phyloP scores from a whole-genome alignment of 2,888 invertebrate genomes.

The Cantharis nigra region DNA sequence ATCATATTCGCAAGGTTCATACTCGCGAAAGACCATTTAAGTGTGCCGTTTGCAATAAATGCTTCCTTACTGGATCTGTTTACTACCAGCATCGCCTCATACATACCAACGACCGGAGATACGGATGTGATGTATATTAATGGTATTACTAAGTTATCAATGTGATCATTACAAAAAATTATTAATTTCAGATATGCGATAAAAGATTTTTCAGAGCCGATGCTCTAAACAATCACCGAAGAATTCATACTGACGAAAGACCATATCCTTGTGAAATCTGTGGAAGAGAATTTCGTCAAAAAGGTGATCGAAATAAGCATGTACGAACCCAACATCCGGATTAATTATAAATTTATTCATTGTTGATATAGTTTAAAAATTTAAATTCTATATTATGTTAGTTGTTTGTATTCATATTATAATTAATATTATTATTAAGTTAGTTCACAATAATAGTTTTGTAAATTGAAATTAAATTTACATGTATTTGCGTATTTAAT shows the following conservation, averaged over 20 bases:
- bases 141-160: background rate
- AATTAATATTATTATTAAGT: background rate
- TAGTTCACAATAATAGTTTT: background rate
- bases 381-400: background rate
- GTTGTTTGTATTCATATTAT: background rate
- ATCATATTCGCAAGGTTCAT: slow-evolving; percentile 67
- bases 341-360: background rate
- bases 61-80: slow-evolving; percentile 66
- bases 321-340: slow-evolving; percentile 59
- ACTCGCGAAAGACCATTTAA: slow-evolving; percentile 68
- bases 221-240: slow-evolving; percentile 65
- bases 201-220: slow-evolving; percentile 68
- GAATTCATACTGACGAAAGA: slow-evolving; percentile 66
- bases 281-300: slow-evolving; percentile 59
- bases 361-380: background rate
- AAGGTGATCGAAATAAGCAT: slow-evolving; percentile 64
- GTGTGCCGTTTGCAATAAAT: slow-evolving; percentile 64
- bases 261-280: slow-evolving; percentile 62
- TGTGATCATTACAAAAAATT: background rate
- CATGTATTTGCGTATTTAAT: background rate
- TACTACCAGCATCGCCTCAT: slow-evolving; percentile 68
- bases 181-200: slow-evolving; percentile 56
- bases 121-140: slow-evolving; percentile 62
- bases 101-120: slow-evolving; percentile 66
- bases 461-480: background rate